Base-by-base conservation (phyloP, 2,113 vertebrate genomes). In the Scolopax mira region DNA sequence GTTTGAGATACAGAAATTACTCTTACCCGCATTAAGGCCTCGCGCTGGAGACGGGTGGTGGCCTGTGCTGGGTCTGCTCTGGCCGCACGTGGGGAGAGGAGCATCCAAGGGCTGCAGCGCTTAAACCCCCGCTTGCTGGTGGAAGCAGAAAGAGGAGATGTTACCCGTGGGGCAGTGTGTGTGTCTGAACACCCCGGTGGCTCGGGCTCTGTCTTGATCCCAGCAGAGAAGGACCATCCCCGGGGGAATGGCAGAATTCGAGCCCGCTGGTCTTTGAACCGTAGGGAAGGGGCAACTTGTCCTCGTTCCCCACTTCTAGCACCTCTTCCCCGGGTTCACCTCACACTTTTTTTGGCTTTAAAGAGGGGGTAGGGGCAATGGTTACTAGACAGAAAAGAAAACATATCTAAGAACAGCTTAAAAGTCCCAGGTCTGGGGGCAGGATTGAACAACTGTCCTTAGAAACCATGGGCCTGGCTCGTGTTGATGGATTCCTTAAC, bases 401-500 rank as follows among this genome's bases (percentile, higher is more conserved):
- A 85, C 42, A 72, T 44, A n/a, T 44, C 80, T 61, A 66, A 67
- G 58, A 83, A 8, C 60, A 44, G 88, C 58, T 71, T 86, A 23
- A 22, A 79, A 74, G 61, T 72, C 85, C 57, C 88, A 92, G 79
- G 54, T 80, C 88, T 93, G 60, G 2, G 79, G 85, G 69, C 88
- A 89, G 92, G 90, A 84, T 95, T 74, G 52, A 86, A 86, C 79
- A 86, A 85, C 65, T 91, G 80, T 89, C 90, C 79, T 96, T 60
- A 80, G 88, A 85, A 97, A 85, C 82, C 79, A 13, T 25, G 27
- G 81, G 57, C 88, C 95, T 96, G 95, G 95, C 94, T 94, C 2
- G 3, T 27, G 95, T 65, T 95, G 96, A 96, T 94, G 52, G 94
- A 96, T 94, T 89, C 83, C 90, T 95, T 94, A 96, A 96, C 81